Conservation (phyloP, 2,113 vertebrate genomes). For the Upupa epops region DNA sequence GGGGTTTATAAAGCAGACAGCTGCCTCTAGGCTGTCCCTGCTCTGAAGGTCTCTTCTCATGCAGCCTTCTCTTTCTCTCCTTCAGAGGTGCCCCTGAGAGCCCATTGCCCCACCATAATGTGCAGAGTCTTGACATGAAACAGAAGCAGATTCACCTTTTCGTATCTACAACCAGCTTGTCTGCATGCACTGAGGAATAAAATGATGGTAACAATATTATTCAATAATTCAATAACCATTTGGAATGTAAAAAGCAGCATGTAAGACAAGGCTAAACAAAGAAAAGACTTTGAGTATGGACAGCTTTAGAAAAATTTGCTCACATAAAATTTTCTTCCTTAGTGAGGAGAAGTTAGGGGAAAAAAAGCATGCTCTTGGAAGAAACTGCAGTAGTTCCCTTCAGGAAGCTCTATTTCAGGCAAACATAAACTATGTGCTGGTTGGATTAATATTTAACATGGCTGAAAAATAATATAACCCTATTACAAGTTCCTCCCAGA, state of each 20-base stretch:
- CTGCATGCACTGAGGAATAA: not conserved
- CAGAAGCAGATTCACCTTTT: not conserved
- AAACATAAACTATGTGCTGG: constrained; percentile 5
- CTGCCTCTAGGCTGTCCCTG: not conserved
- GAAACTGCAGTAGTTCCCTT: not conserved
- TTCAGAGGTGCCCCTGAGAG: not conserved
- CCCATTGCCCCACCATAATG: not conserved
- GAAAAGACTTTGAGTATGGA: not conserved
- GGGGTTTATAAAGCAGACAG: not conserved
- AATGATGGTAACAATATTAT: not conserved
- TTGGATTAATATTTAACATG: constrained; percentile 54
- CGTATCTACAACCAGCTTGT: not conserved
- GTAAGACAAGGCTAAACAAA: not conserved
- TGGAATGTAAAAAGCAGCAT: not conserved
- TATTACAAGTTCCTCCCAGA: not conserved
- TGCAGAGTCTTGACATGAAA: accelerated
- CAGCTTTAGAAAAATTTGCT: not conserved
- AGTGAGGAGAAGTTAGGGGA: not conserved
- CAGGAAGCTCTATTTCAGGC: constrained; percentile 35
- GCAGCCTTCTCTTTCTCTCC: not conserved
- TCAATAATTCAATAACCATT: not conserved
- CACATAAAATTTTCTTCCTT: not conserved
- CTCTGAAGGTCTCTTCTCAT: not conserved
- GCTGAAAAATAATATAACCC: not conserved
- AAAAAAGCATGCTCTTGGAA: not conserved